Evolutionary conservation across 1,140 invertebrate species (phyloP).

Genomic region (Polypedilum pembai): DNA sequence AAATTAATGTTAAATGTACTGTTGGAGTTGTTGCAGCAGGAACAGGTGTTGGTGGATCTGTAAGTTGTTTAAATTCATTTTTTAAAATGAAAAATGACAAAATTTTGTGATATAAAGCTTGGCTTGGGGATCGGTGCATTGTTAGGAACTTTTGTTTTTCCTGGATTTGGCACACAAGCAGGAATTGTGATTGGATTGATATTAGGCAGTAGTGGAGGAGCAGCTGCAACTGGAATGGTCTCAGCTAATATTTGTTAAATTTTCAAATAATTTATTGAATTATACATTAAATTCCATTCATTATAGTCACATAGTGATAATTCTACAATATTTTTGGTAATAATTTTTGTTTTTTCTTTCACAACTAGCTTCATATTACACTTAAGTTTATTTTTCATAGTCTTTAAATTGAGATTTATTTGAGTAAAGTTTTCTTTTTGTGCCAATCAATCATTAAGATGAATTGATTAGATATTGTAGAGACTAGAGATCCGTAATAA

Average conservation of each 20-base stretch:
- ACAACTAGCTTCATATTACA: too few relatives aligned
- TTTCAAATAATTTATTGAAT: too few relatives aligned
- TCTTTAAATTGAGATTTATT: too few relatives aligned
- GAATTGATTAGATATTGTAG: conserved; percentile 32
- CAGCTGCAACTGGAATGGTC: not conserved
- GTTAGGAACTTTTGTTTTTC: not conserved
- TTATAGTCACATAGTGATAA: too few relatives aligned
- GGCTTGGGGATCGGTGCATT: not conserved
- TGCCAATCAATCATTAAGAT: not conserved
- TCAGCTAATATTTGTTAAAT: not conserved
- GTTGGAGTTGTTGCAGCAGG: not conserved
- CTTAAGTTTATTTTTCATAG: too few relatives aligned
- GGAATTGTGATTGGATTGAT: not conserved
- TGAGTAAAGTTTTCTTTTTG: not conserved
- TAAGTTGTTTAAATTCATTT: not conserved
- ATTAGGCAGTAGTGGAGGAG: not conserved
- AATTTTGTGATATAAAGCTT: not conserved
- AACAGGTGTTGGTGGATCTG: not conserved
- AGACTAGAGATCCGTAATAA: conserved; percentile 50
- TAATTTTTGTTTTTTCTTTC: too few relatives aligned
- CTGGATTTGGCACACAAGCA: not conserved
- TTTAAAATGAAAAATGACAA: not conserved
- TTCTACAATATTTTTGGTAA: too few relatives aligned
- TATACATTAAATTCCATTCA: too few relatives aligned
- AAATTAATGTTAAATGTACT: not conserved